Percentiles rank a stretch among this genome's conserved stretches.
Conservation (phyloP, 2,113 vertebrate species). For the Carassius gibelio region DNA sequence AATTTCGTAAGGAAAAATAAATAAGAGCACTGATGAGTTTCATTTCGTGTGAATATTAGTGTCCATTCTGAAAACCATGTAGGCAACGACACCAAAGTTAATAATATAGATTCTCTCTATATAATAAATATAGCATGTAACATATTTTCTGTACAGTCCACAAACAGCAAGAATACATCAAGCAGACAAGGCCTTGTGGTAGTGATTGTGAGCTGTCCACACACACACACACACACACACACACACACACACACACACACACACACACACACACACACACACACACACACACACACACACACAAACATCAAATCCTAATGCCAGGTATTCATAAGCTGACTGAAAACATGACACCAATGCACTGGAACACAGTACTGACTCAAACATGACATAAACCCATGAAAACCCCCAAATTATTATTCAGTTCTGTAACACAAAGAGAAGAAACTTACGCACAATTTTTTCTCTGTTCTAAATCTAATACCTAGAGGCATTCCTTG, state of each 20-base stretch:
- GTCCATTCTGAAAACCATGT: constrained; percentile 56
- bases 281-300: no score
- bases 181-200: constrained; percentile 62
- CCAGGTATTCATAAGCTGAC: not conserved
- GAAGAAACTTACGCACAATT: not conserved
- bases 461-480: constrained; percentile 2
- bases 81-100: constrained; percentile 56
- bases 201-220: not conserved
- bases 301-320: not conserved
- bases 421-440: not conserved
- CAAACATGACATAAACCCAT: not conserved
- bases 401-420: not conserved
- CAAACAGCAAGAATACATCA: constrained; percentile 64
- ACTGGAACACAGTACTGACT: constrained; percentile 26
- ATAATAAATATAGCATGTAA: constrained; percentile 63
- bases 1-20: constrained; percentile 62
- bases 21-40: constrained; percentile 57
- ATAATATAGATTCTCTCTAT: constrained; percentile 64
- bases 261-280: no score
- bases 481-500: constrained; percentile 18
- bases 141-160: constrained; percentile 59
- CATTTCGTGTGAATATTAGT: constrained; percentile 57
- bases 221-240: not conserved
- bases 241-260: not conserved
- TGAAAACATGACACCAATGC: constrained; percentile 8